Percentiles rank a stretch among this genome's conserved stretches.
These are phyloP conservation scores for Sesamia nonagrioides DNA, from an alignment of 1,140 invertebrate genomes.

Conservation along the genomic window DNA sequence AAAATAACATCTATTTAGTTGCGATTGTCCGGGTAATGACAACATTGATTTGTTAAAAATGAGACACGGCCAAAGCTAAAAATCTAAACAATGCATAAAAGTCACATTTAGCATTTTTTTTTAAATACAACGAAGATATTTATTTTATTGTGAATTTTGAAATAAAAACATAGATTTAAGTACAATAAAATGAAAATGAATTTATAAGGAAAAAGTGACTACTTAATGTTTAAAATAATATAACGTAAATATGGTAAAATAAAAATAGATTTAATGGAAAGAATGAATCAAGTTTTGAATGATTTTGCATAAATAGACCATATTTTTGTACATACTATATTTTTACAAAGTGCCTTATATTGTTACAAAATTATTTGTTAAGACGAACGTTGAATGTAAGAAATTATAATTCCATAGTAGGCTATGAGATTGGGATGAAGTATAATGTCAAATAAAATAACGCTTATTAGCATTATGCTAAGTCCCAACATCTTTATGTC, in stretches of 20 bases:
- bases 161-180: conserved; percentile 28
- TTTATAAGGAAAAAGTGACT: conserved; percentile 6
- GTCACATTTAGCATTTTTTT: conserved; percentile 27
- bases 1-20: neutral
- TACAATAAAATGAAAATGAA: conserved; percentile 34
- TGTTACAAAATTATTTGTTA: conserved; percentile 2
- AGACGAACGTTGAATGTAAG: neutral
- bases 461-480: too few species aligned
- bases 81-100: conserved; percentile 31
- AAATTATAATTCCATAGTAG: neutral
- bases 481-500: too few species aligned
- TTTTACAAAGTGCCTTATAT: conserved; percentile 23
- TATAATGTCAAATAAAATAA: neutral
- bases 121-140: conserved; percentile 29
- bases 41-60: conserved; percentile 6
- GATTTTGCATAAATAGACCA: conserved; percentile 2
- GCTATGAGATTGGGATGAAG: neutral
- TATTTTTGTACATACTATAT: conserved; percentile 33
- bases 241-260: neutral
- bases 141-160: conserved; percentile 42
- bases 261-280: neutral
- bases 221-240: neutral
- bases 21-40: conserved; percentile 23
- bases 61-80: neutral
- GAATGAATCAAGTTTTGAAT: conserved; percentile 19